These are phyloP conservation scores for Chloroceryle amazona DNA, from an alignment of 2,797 vertebrate genomes.

Conservation along the genomic window DNA sequence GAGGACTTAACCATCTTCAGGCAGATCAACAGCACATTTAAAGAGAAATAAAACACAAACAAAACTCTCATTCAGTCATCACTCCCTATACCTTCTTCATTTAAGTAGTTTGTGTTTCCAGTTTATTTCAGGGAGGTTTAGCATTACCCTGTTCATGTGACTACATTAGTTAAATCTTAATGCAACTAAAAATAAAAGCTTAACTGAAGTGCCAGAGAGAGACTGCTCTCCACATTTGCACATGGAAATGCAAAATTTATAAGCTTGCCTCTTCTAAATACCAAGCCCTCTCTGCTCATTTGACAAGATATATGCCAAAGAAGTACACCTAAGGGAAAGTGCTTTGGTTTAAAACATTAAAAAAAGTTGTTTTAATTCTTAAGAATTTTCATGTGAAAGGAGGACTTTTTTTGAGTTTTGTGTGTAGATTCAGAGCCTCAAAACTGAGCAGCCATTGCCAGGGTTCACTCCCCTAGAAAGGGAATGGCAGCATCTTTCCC, in stretches of 20 bases:
- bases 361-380: neutral
- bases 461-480: neutral
- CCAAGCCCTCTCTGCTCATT: neutral
- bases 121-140: neutral
- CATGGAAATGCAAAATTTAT: neutral
- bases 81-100: neutral
- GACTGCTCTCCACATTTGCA: neutral
- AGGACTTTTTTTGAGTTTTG: neutral
- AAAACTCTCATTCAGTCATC: neutral
- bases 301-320: fast-evolving
- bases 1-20: neutral
- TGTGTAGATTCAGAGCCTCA: neutral
- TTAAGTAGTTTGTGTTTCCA: neutral
- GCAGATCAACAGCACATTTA: neutral
- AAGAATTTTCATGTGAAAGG: neutral
- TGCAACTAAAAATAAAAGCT: neutral
- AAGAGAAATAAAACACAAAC: neutral
- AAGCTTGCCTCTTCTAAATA: neutral
- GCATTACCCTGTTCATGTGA: neutral
- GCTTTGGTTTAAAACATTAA: neutral
- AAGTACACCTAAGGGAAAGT: neutral
- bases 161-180: neutral
- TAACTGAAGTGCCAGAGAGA: neutral
- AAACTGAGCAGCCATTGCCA: neutral
- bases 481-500: neutral